These are phyloP conservation scores for Phylloscopus trochilus DNA, from an alignment of 2,113 vertebrate species.

Conservation along the genomic window DNA sequence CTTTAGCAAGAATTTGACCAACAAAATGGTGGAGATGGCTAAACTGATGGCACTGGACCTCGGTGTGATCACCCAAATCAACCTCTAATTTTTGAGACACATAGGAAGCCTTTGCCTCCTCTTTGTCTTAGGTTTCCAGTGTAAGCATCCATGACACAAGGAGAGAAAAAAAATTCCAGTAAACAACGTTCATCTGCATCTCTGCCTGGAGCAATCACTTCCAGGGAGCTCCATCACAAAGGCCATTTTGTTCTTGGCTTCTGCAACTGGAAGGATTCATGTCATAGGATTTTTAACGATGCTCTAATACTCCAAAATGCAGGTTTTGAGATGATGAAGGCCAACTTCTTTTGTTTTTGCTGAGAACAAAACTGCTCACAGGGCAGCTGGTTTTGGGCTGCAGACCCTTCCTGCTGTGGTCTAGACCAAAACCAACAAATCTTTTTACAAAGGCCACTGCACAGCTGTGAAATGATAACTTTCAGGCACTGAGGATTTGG, in stretches of 20 bases:
- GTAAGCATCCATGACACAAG: neutral
- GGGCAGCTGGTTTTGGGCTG: neutral
- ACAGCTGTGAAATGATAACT: slow-evolving; percentile 50
- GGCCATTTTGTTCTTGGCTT: neutral
- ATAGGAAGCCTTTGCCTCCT: neutral
- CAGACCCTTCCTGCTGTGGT: neutral
- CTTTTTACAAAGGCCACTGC: neutral
- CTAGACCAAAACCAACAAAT: slow-evolving; percentile 28
- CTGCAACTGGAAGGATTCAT: neutral
- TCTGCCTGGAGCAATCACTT: neutral
- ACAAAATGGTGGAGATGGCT: neutral
- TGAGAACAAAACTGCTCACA: neutral
- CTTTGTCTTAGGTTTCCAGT: neutral
- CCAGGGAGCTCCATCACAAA: neutral
- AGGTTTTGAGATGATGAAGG: neutral
- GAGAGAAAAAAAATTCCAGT: neutral
- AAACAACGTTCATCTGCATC: rapidly evolving
- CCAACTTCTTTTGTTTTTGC: neutral
- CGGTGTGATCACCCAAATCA: neutral
- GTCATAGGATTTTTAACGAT: neutral
- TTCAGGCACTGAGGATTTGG: neutral
- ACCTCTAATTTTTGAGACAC: neutral
- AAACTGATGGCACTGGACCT: neutral
- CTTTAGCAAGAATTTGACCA: neutral
- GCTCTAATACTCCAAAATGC: neutral